A percentile compares a stretch with the other conserved stretches of the same genome.
Conservation (phyloP, 2,113 vertebrate species). For the Osmerus mordax region DNA sequence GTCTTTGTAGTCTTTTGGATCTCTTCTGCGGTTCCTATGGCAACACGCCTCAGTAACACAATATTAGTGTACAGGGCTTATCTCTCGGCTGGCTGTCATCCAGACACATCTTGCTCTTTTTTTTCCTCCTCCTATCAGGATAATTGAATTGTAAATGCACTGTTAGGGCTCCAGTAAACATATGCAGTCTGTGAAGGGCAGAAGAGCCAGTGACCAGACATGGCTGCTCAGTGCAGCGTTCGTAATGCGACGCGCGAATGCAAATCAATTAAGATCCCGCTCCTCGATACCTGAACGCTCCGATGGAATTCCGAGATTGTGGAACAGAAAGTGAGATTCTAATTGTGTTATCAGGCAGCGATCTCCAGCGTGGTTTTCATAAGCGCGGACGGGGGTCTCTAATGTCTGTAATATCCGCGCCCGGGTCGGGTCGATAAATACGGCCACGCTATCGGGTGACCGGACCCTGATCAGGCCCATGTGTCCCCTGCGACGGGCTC, state of each 20-base stretch:
- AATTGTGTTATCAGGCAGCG: conserved; percentile 64
- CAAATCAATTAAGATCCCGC: conserved; percentile 60
- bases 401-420: conserved; percentile 66
- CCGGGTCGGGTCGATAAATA: conserved; percentile 67
- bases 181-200: conserved; percentile 61
- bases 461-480: conserved; percentile 73
- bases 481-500: conserved; percentile 68
- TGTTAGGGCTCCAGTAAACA: conserved; percentile 65
- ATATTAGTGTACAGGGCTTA: conserved; percentile 78
- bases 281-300: conserved; percentile 58
- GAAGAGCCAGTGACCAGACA: conserved; percentile 27
- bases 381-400: conserved; percentile 58
- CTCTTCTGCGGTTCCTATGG: conserved; percentile 74
- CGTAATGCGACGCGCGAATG: conserved; percentile 45
- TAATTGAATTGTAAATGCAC: conserved; percentile 78
- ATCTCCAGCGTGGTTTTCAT: conserved; percentile 63
- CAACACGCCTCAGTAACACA: conserved; percentile 73
- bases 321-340: conserved; percentile 61
- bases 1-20: conserved; percentile 74
- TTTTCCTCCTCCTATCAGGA: conserved; percentile 59
- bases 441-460: conserved; percentile 70
- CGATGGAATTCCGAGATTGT: conserved; percentile 68
- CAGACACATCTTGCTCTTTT: conserved; percentile 67
- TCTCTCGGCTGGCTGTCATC: conserved; percentile 71
- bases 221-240: conserved; percentile 29